phyloP scores from a whole-genome alignment of 2,113 vertebrate species.

The crab-eating macaque (Macaca fascicularis) region T2T-MFA8v1.1 NC_088391.1:56084001-56084500 shows the following conservation, averaged over 20 bases:
- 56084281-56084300: background rate
- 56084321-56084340: background rate
- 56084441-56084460: background rate
- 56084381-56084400: background rate
- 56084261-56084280: background rate
- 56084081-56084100: background rate
- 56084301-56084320: background rate
- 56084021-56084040: background rate
- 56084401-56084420: rapidly evolving
- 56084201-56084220: background rate
- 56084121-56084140: background rate
- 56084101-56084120: background rate
- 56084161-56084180: background rate
- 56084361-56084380: background rate
- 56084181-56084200: background rate
- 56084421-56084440: background rate
- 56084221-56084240: background rate
- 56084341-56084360: background rate
- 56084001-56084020: background rate
- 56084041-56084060: background rate
- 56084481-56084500: background rate
- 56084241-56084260: background rate
- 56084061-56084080: background rate
- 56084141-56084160: background rate
- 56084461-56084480: background rate